Evolutionary conservation across 2,888 invertebrate genomes (phyloP).

Genomic region (Orthosia incerta): DNA sequence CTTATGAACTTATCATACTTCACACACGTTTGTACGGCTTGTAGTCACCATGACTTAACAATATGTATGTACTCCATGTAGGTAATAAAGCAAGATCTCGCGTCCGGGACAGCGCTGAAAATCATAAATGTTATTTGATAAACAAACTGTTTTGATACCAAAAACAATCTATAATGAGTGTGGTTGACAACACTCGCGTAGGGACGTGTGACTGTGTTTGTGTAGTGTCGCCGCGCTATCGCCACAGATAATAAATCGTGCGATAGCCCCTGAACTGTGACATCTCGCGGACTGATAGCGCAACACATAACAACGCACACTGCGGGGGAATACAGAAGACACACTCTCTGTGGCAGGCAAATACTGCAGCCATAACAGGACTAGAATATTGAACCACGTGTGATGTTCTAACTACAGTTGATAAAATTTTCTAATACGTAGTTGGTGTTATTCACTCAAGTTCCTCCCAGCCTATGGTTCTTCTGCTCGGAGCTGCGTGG

Average conservation of each 20-base stretch:
- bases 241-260: slow-evolving; percentile 64
- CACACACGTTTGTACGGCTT: neutral
- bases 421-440: neutral
- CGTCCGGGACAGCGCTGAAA: neutral
- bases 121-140: neutral
- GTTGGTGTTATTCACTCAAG: neutral
- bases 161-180: slow-evolving; percentile 14
- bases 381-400: neutral
- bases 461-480: neutral
- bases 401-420: neutral
- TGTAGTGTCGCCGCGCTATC: slow-evolving; percentile 48
- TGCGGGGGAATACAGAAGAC: slow-evolving; percentile 19
- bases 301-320: slow-evolving; percentile 37
- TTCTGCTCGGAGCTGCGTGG: slow-evolving; percentile 18
- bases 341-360: neutral
- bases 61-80: neutral
- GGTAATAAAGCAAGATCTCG: neutral
- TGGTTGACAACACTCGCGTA: slow-evolving; percentile 24
- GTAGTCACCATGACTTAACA: neutral
- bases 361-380: neutral
- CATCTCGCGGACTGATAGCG: slow-evolving; percentile 61
- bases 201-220: slow-evolving; percentile 21
- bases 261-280: slow-evolving; percentile 69
- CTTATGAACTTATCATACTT: neutral
- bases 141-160: slow-evolving; percentile 25